Base-by-base conservation (phyloP, 2,888 invertebrate species). In the Myathropa florea region DNA sequence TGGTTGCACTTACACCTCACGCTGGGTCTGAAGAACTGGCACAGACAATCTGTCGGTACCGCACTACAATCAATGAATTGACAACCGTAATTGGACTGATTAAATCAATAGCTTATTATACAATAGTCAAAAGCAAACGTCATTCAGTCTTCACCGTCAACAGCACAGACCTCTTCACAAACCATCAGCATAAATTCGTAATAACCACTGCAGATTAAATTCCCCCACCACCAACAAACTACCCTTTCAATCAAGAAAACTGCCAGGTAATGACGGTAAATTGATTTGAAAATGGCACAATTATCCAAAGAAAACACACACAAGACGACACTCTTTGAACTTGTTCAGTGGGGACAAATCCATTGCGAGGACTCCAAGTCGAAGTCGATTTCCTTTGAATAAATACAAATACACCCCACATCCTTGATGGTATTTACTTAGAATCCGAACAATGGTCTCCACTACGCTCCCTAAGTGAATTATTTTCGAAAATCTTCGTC, bases 221-320 rank as follows among this genome's bases (percentile, higher is more conserved):
- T 7, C 18, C 18, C 46, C 7, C 18, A 9, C 46, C 4, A 2
- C 46, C 39, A 39, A 39, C 39, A 39, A 39, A 39, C n/a, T 3
- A 39, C 14, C n/a, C 39, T 14, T n/a, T 39, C 39, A 39, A 39
- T 39, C 39, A 36, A 63, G 14, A 70, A 76, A 76, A 70, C 76
- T 81, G 64, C 76, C 65, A 76, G 76, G 46, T 81, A 81, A 81
- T 81, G 76, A 53, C 46, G 26, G 12, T 65, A 76, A 76, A 81
- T 76, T 81, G 81, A 81, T 64, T 81, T 33, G 70, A 39, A 81
- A 76, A 76, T 70, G 28, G 63, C 30, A 68, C 81, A 70, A 60
- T 75, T 65, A 76, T 65, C 28, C 21, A 46, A 60, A 46, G 12
- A 59, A 24, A 28, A 57, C 12, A 33, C 46, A 3, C 46, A 46